A percentile compares a stretch with the other conserved stretches of the same genome.
phyloP scores from a whole-genome alignment of 37 sponge, comb jelly and placozoan species.

The Ephydatia muelleri region DNA sequence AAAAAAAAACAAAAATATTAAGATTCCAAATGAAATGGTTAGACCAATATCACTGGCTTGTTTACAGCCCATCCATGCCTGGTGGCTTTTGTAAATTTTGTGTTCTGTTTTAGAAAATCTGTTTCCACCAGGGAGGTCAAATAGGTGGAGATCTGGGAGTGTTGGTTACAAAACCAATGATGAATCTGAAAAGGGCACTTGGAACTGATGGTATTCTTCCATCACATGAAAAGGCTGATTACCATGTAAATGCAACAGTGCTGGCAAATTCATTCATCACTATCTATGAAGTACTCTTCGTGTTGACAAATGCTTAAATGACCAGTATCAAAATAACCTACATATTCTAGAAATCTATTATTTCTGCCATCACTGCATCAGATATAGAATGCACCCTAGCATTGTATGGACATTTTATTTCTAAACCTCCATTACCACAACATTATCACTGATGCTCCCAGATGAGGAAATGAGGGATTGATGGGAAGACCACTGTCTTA shows the following conservation, averaged over 20 bases:
- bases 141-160: neutral
- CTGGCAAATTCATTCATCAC: neutral
- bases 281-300: neutral
- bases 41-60: slow-evolving; percentile 1
- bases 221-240: neutral
- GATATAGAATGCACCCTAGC: too few species aligned
- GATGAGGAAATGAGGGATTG: too few species aligned
- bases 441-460: too few species aligned
- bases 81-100: slow-evolving; percentile 21
- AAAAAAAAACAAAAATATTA: neutral
- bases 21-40: neutral
- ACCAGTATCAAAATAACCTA: neutral
- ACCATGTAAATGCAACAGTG: neutral
- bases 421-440: too few species aligned
- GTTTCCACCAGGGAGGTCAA: neutral
- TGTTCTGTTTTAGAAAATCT: slow-evolving; percentile 7
- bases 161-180: neutral
- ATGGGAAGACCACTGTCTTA: too few species aligned
- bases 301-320: neutral
- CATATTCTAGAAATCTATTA: neutral
- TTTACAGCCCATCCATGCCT: neutral
- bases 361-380: too few species aligned
- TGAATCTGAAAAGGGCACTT: neutral
- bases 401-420: neutral
- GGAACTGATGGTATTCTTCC: slow-evolving; percentile 1